Evolutionary conservation across 2,113 vertebrate species (phyloP).

Genomic region (Limanda limanda): DNA sequence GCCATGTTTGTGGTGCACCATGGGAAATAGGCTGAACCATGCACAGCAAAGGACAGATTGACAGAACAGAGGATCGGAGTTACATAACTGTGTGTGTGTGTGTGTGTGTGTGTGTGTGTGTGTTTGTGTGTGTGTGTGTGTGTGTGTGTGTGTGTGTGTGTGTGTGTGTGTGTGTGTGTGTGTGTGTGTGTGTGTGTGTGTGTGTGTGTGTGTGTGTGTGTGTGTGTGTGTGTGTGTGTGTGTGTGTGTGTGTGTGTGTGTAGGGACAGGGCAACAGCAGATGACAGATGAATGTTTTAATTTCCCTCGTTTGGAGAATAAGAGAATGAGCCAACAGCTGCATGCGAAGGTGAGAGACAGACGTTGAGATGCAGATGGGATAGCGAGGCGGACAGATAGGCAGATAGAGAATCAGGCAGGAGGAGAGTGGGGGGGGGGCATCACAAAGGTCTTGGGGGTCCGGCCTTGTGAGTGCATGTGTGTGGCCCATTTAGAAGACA

Average conservation of each 20-base stretch:
- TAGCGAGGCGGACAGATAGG: background rate
- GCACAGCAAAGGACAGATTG: conserved; percentile 58
- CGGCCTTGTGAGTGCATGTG: background rate
- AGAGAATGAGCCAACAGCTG: conserved; percentile 33
- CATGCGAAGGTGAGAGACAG: conserved; percentile 45
- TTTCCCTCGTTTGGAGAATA: conserved; percentile 34
- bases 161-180: background rate
- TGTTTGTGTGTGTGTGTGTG: conserved; percentile 4
- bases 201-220: background rate
- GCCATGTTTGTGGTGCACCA: conserved; percentile 53
- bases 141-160: background rate
- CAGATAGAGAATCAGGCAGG: background rate
- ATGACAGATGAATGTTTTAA: conserved; percentile 47
- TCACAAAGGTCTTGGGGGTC: conserved; percentile 22
- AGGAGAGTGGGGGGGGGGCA: conserved; percentile 34
- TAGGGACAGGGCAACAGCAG: conserved; percentile 9
- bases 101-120: no score
- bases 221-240: no score
- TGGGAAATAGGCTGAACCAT: conserved; percentile 60
- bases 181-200: conserved; percentile 3
- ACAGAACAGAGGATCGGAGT: conserved; percentile 33
- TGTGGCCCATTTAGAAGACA: conserved; percentile 1
- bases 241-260: conserved; percentile 5
- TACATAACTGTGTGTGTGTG: background rate
- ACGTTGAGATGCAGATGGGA: conserved; percentile 21